These are phyloP conservation scores for Omphaloscelis lunosa DNA, from an alignment of 2,888 invertebrate genomes.

Conservation along the genomic window DNA sequence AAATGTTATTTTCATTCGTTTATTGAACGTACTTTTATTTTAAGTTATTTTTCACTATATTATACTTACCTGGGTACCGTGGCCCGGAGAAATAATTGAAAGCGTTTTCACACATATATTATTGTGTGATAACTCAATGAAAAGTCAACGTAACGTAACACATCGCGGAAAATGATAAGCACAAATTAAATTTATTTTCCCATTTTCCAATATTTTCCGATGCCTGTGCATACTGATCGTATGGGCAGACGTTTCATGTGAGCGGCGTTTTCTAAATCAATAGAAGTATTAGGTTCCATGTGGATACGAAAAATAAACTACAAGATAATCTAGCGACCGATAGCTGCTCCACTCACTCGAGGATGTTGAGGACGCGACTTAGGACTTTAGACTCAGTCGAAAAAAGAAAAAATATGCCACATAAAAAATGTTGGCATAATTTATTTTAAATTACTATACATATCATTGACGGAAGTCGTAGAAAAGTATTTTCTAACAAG, in stretches of 20 bases:
- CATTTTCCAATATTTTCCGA: not conserved
- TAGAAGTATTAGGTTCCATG: not conserved
- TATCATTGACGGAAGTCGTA: not conserved
- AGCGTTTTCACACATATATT: conserved; percentile 41
- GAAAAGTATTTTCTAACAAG: not conserved
- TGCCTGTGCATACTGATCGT: conserved; percentile 6
- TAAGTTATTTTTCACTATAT: conserved; percentile 64
- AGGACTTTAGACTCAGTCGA: not conserved
- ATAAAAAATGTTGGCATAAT: not conserved
- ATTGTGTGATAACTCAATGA: conserved; percentile 33
- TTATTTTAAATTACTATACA: not conserved
- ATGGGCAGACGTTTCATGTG: not conserved
- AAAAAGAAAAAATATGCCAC: not conserved
- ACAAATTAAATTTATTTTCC: conserved; percentile 9
- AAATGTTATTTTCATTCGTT: conserved; percentile 65
- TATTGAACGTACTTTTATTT: conserved; percentile 68
- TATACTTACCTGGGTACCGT: conserved; percentile 75
- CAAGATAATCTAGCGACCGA: conserved; percentile 10
- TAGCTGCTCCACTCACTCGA: not conserved
- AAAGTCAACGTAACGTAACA: conserved; percentile 42
- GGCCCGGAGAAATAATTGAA: conserved; percentile 35
- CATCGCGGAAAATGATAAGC: conserved; percentile 41
- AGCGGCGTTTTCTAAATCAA: not conserved
- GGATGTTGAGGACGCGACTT: not conserved
- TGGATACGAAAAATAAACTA: conserved; percentile 9